phyloP scores from a whole-genome alignment of 1,140 invertebrate genomes.

The Drosophila bifasciata region DNA sequence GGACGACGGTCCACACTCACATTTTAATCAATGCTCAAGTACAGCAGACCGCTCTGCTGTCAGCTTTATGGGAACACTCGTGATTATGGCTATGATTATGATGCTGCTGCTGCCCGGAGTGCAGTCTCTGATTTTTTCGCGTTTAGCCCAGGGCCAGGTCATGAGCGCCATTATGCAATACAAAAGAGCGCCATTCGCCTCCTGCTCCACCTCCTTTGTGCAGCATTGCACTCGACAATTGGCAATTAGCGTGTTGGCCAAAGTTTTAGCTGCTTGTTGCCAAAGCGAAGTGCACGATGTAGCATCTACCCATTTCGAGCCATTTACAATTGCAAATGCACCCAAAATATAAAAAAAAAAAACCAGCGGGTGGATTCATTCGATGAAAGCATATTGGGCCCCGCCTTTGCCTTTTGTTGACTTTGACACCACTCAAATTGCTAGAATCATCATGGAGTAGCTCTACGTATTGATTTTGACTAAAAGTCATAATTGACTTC shows the following conservation, averaged over 20 bases:
- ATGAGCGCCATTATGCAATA: slow-evolving; percentile 72
- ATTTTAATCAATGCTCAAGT: slow-evolving; percentile 81
- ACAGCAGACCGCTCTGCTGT: slow-evolving; percentile 55
- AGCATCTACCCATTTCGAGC: slow-evolving; percentile 37
- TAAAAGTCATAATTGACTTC: slow-evolving; percentile 60
- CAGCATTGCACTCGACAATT: slow-evolving; percentile 31
- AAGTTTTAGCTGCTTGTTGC: slow-evolving; percentile 59
- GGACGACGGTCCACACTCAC: slow-evolving; percentile 40
- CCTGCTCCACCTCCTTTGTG: slow-evolving; percentile 23
- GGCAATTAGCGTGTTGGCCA: slow-evolving; percentile 57
- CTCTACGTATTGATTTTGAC: slow-evolving; percentile 49
- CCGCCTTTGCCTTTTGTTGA: slow-evolving; percentile 17
- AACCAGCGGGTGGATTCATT: too few species aligned
- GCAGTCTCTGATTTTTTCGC: slow-evolving; percentile 47
- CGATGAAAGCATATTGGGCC: too few species aligned
- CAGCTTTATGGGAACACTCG: slow-evolving; percentile 60
- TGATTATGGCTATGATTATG: slow-evolving; percentile 57
- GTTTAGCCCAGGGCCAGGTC: slow-evolving; percentile 69
- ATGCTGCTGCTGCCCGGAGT: slow-evolving; percentile 35
- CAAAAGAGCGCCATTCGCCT: slow-evolving; percentile 17
- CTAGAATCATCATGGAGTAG: slow-evolving; percentile 42
- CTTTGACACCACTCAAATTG: slow-evolving; percentile 38
- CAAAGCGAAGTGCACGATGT: slow-evolving; percentile 53
- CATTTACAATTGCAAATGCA: slow-evolving; percentile 39
- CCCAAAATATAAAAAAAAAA: not conserved